Percentiles rank a stretch among this genome's conserved stretches.
phyloP scores from a whole-genome alignment of 1,140 invertebrate species.

The Scaptomyza graminum region DNA sequence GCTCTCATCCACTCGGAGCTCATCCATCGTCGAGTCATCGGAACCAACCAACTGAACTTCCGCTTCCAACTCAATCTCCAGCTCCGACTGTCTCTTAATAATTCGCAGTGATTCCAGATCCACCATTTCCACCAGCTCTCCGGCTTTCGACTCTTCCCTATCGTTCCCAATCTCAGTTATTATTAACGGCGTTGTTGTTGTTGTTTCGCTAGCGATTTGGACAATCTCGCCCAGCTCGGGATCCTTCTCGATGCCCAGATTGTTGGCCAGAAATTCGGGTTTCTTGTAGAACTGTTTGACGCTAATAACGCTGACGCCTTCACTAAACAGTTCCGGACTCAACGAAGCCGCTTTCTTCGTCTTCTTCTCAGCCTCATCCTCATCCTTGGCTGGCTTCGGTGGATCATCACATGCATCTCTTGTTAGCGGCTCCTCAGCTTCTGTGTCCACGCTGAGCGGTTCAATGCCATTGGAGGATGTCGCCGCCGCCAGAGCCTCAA shows the following conservation, averaged over 20 bases:
- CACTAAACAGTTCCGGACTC: constrained; percentile 78
- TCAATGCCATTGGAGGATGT: constrained; percentile 57
- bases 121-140: not conserved
- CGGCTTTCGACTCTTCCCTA: too few species aligned
- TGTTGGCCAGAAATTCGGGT: constrained; percentile 83
- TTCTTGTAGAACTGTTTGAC: constrained; percentile 83
- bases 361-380: too few species aligned
- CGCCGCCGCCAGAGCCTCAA: constrained; percentile 15
- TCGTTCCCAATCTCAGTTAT: too few species aligned
- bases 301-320: constrained; percentile 77
- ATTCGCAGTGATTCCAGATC: not conserved
- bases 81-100: not conserved
- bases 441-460: constrained; percentile 63
- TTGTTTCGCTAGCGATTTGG: constrained; percentile 59
- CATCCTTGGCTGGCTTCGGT: not conserved
- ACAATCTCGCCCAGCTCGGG: constrained; percentile 83
- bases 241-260: constrained; percentile 82
- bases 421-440: not conserved
- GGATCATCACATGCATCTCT: not conserved
- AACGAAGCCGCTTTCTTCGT: constrained; percentile 72
- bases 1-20: constrained; percentile 57
- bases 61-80: not conserved
- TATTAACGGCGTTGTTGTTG: not conserved
- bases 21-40: constrained; percentile 33
- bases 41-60: not conserved